Conservation (phyloP, 2,888 invertebrate genomes). For the Parnassius apollo region DNA sequence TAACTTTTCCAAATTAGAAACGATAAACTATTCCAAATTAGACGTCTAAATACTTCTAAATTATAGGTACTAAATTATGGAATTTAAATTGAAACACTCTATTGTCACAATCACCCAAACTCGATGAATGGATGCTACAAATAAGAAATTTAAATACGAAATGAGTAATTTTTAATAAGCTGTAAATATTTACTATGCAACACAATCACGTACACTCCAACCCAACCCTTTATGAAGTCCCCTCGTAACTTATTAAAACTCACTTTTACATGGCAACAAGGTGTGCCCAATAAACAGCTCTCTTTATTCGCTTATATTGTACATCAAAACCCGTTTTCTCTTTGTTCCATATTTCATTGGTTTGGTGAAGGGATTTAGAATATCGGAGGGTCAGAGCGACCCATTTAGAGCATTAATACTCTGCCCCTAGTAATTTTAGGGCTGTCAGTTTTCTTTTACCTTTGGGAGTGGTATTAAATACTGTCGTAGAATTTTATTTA, state of each 20-base stretch:
- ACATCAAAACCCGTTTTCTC: constrained; percentile 54
- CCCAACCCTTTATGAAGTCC: constrained; percentile 30
- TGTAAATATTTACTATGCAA: constrained; percentile 50
- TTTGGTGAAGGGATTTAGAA: constrained; percentile 54
- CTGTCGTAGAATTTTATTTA: too few relatives aligned
- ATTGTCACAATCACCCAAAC: too few relatives aligned
- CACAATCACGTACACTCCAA: constrained; percentile 50
- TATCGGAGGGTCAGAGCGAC: constrained; percentile 54
- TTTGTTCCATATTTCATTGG: constrained; percentile 74
- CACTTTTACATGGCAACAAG: constrained; percentile 44
- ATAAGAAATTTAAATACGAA: neutral
- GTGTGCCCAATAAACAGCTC: constrained; percentile 56
- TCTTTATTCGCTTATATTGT: constrained; percentile 45
- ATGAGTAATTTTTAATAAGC: constrained; percentile 32
- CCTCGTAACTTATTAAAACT: constrained; percentile 53
- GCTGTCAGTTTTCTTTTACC: neutral
- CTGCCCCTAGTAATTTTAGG: constrained; percentile 29
- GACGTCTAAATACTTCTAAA: too few relatives aligned
- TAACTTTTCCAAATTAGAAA: too few relatives aligned
- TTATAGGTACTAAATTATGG: too few relatives aligned
- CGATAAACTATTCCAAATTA: too few relatives aligned
- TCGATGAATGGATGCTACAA: too few relatives aligned
- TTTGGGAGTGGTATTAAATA: neutral
- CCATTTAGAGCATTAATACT: constrained; percentile 51
- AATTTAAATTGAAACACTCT: too few relatives aligned